A percentile compares a stretch with the other conserved stretches of the same genome.
These are phyloP conservation scores for Reticulitermes lucifugus DNA, from an alignment of 2,888 invertebrate genomes.

Conservation along the genomic window DNA sequence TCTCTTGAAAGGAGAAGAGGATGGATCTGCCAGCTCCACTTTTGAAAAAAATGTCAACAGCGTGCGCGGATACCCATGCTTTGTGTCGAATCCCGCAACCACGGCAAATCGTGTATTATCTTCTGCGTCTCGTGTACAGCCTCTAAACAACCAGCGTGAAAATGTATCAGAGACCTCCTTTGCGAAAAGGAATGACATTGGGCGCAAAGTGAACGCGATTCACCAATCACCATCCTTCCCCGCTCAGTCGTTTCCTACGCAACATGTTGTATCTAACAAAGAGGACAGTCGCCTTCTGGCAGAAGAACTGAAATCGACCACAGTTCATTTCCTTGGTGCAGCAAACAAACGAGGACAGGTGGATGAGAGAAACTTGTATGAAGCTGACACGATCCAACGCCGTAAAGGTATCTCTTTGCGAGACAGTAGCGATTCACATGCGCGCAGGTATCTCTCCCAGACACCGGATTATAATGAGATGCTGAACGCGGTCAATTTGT, in stretches of 20 bases:
- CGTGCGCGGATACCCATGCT: constrained; percentile 31
- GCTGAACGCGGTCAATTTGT: constrained; percentile 59
- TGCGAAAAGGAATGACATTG: constrained; percentile 71
- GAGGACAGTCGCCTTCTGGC: constrained; percentile 60
- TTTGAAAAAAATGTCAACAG: constrained; percentile 51
- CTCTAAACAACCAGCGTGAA: constrained; percentile 79
- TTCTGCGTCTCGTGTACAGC: constrained; percentile 52
- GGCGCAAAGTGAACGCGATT: constrained; percentile 80
- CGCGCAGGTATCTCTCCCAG: neutral
- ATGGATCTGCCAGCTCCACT: constrained; percentile 49
- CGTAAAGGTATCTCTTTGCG: constrained; percentile 59
- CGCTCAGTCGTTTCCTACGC: neutral
- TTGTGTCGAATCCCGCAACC: neutral
- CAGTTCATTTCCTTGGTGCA: constrained; percentile 59
- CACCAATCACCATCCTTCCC: constrained; percentile 57
- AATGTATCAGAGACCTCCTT: constrained; percentile 59
- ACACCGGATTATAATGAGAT: neutral
- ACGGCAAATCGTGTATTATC: neutral
- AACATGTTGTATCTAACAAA: constrained; percentile 34
- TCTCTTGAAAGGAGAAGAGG: constrained; percentile 62
- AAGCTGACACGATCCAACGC: constrained; percentile 73
- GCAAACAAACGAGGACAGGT: constrained; percentile 64
- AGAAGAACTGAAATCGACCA: constrained; percentile 60
- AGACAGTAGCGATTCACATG: neutral
- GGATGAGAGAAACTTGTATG: constrained; percentile 79